Evolutionary conservation across 2,113 vertebrate genomes (phyloP).

Genomic region (Synodontis membranacea): DNA sequence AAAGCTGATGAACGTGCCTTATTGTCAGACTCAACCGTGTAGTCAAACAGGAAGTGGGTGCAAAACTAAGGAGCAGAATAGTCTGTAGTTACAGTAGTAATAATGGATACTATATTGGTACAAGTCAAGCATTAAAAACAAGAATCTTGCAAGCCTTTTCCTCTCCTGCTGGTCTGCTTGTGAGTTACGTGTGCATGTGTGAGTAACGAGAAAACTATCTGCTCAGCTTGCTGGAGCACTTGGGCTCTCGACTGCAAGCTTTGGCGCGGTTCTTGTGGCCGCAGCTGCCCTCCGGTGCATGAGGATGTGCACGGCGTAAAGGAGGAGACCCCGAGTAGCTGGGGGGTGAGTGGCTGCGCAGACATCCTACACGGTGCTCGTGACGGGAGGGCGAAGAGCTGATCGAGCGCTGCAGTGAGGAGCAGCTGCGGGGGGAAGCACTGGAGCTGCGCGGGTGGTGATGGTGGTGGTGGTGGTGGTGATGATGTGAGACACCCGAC

Average conservation of each 20-base stretch:
- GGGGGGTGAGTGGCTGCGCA: constrained; percentile 92
- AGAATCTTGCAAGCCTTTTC: constrained; percentile 41
- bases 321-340: constrained; percentile 94
- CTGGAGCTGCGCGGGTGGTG: constrained; percentile 90
- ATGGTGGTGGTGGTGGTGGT: constrained; percentile 78
- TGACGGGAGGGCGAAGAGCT: constrained; percentile 92
- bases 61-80: constrained; percentile 26
- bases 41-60: constrained; percentile 8
- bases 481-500: constrained; percentile 78
- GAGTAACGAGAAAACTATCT: constrained; percentile 79
- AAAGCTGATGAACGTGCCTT: background rate
- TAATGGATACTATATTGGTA: constrained; percentile 19
- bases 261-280: constrained; percentile 83
- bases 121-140: constrained; percentile 12
- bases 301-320: constrained; percentile 85
- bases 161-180: constrained; percentile 32
- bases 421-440: constrained; percentile 89
- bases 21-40: background rate
- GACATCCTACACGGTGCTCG: constrained; percentile 80
- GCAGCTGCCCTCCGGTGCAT: constrained; percentile 87
- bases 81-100: background rate
- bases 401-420: constrained; percentile 90
- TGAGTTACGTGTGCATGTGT: background rate
- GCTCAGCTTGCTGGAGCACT: constrained; percentile 92
- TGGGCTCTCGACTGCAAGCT: constrained; percentile 80